phyloP scores from a whole-genome alignment of 2,888 invertebrate genomes.

The Epistrophella euchroma region DNA sequence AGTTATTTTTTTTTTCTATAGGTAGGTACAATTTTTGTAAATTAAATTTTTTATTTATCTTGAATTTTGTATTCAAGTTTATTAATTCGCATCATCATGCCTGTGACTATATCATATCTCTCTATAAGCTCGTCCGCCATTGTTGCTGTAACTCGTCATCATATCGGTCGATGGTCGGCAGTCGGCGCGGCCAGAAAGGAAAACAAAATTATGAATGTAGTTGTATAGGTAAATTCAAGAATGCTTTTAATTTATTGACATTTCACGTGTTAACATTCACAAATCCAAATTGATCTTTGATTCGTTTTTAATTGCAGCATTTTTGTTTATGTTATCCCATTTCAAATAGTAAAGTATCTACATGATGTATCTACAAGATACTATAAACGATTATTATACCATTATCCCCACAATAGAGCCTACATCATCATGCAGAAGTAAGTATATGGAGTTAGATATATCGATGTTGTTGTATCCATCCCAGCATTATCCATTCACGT shows the following conservation, averaged over 20 bases:
- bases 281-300: constrained; percentile 77
- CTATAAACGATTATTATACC: constrained; percentile 74
- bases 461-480: neutral
- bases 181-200: neutral
- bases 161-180: neutral
- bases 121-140: neutral
- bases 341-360: constrained; percentile 68
- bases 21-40: constrained; percentile 12
- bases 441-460: neutral
- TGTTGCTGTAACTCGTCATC: neutral
- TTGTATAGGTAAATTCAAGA: neutral
- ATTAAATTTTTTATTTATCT: constrained; percentile 22
- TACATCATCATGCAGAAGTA: neutral
- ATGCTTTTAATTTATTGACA: constrained; percentile 73
- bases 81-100: constrained; percentile 52
- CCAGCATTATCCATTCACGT: neutral
- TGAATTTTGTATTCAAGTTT: constrained; percentile 8
- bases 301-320: constrained; percentile 77
- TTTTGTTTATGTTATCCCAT: constrained; percentile 67
- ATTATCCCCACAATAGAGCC: constrained; percentile 64
- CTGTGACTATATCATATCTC: constrained; percentile 19
- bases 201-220: neutral
- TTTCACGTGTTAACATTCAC: constrained; percentile 75
- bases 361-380: constrained; percentile 75
- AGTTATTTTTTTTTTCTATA: constrained; percentile 3